Percentiles rank a stretch among this genome's conserved stretches.
These are phyloP conservation scores for Dusona sp. DNA, from an alignment of 2,888 invertebrate species.

Conservation along the genomic window DNA sequence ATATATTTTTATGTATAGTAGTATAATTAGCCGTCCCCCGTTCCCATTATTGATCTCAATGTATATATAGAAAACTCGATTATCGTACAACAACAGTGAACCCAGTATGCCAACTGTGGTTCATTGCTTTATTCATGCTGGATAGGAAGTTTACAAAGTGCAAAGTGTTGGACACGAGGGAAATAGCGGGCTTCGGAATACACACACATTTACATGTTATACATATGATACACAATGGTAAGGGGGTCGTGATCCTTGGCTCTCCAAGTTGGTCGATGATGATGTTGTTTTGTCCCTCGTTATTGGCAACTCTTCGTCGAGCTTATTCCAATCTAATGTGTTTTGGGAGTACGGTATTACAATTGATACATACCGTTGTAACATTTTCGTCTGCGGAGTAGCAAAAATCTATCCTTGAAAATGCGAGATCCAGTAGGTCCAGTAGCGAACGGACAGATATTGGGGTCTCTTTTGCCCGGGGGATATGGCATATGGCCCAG, in stretches of 20 bases:
- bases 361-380: constrained; percentile 17
- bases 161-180: constrained; percentile 1
- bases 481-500: constrained; percentile 79
- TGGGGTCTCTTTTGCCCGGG: constrained; percentile 59
- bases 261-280: constrained; percentile 73
- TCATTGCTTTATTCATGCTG: not conserved
- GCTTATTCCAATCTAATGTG: constrained; percentile 35
- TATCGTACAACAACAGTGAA: constrained; percentile 18
- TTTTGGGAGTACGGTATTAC: constrained; percentile 22
- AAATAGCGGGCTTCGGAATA: not conserved
- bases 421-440: constrained; percentile 65
- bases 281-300: constrained; percentile 78
- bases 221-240: not conserved
- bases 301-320: constrained; percentile 73
- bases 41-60: constrained; percentile 12
- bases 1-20: not conserved
- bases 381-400: constrained; percentile 1
- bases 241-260: not conserved
- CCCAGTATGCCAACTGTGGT: constrained; percentile 36
- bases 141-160: constrained; percentile 9
- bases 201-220: not conserved
- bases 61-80: constrained; percentile 37
- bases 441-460: constrained; percentile 69
- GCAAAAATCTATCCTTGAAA: not conserved
- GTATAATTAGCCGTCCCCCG: constrained; percentile 13